Conservation (phyloP, 2,888 invertebrate species). For the Argyra leucocephala region DNA sequence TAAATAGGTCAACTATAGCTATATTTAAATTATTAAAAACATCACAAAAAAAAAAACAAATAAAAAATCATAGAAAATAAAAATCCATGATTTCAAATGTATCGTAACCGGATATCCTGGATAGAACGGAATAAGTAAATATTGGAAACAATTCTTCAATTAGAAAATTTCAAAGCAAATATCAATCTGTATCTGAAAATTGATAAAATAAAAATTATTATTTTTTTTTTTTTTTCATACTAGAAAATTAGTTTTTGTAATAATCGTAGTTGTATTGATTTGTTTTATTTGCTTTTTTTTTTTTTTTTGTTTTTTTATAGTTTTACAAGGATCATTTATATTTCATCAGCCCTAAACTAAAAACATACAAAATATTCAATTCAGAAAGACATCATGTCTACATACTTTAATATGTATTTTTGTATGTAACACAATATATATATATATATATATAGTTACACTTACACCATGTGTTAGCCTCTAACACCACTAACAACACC, state of each 20-base stretch:
- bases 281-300: not conserved
- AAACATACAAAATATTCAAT: not conserved
- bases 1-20: too few species aligned
- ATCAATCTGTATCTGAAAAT: too few species aligned
- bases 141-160: not conserved
- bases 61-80: too few species aligned
- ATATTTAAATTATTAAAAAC: too few species aligned
- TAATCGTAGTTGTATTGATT: not conserved
- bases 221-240: not conserved
- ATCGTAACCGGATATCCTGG: not conserved
- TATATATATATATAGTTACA: too few species aligned
- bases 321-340: not conserved
- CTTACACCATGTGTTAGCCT: too few species aligned
- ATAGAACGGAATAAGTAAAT: not conserved
- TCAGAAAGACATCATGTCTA: too few species aligned
- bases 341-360: not conserved
- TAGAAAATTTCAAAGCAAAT: not conserved
- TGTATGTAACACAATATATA: too few species aligned
- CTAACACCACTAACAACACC: not conserved
- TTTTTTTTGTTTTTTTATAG: not conserved
- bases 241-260: too few species aligned
- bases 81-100: not conserved
- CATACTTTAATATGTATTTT: too few species aligned
- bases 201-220: not conserved
- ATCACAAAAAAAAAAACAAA: too few species aligned